Evolutionary conservation across 2,888 invertebrate species (phyloP).

Genomic region (Junonia oenone): DNA sequence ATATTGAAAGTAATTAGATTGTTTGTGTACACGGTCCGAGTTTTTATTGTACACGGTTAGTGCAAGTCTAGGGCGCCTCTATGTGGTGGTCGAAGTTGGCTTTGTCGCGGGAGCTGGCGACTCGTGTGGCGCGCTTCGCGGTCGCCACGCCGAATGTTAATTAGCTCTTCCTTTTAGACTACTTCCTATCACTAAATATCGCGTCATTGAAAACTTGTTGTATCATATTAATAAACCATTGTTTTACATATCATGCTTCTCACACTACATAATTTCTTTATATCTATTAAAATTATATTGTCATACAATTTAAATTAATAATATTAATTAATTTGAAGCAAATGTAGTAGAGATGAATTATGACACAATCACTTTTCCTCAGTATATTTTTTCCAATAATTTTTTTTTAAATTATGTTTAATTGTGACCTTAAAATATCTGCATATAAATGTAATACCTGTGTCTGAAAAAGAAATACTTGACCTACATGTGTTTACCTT

Average conservation of each 20-base stretch:
- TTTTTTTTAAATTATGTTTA: conserved; percentile 24
- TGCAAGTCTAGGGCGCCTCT: conserved; percentile 24
- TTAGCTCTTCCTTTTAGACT: conserved; percentile 67
- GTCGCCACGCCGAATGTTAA: conserved; percentile 66
- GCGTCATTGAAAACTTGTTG: conserved; percentile 30
- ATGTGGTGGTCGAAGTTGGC: conserved; percentile 30
- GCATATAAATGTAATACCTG: conserved; percentile 38
- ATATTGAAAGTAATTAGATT: conserved; percentile 5
- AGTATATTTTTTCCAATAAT: too few relatives aligned
- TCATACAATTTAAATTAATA: too few relatives aligned
- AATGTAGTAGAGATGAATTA: background rate
- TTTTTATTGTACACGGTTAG: background rate
- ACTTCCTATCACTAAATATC: conserved; percentile 57
- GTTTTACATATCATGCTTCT: conserved; percentile 13
- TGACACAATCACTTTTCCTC: too few relatives aligned
- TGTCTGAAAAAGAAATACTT: conserved; percentile 45
- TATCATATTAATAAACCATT: conserved; percentile 12
- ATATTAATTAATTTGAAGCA: too few relatives aligned
- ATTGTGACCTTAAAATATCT: conserved; percentile 43
- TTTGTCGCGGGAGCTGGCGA: conserved; percentile 41
- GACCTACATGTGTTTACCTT: conserved; percentile 48
- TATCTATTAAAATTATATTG: too few relatives aligned
- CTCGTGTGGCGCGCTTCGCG: conserved; percentile 56
- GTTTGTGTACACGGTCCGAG: background rate
- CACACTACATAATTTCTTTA: too few relatives aligned